A percentile compares a stretch with the other conserved stretches of the same genome.
phyloP scores from a whole-genome alignment of 2,113 vertebrate genomes.

The Rhineura floridana region DNA sequence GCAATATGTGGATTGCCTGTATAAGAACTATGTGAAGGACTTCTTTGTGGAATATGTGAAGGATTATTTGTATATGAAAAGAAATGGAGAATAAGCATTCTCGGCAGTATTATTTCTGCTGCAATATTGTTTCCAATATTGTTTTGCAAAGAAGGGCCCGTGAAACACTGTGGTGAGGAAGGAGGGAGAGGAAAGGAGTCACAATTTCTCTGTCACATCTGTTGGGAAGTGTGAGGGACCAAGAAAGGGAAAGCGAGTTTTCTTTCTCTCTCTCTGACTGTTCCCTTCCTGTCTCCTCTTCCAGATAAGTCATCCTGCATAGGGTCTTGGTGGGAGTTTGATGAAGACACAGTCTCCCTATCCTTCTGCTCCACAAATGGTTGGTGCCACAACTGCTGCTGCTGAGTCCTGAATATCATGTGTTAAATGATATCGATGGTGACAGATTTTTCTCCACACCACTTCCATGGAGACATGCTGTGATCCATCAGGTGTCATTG shows the following conservation, averaged over 20 bases:
- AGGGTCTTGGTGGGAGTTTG: not conserved
- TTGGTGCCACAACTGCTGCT: not conserved
- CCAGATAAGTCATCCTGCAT: not conserved
- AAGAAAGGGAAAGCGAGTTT: too few species aligned
- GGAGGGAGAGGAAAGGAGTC: too few species aligned
- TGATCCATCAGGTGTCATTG: not conserved
- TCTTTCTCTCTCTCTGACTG: too few species aligned
- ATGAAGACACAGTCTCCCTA: not conserved
- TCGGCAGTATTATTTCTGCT: too few species aligned
- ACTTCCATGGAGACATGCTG: not conserved
- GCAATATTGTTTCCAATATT: too few species aligned
- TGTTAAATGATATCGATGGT: not conserved
- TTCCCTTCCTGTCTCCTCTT: not conserved
- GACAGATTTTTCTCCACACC: not conserved
- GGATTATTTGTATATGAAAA: not conserved
- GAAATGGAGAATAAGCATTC: too few species aligned
- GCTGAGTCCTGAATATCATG: not conserved
- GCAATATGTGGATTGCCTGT: not conserved
- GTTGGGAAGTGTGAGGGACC: not conserved
- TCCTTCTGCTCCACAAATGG: not conserved
- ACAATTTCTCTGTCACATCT: not conserved
- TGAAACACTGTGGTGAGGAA: too few species aligned
- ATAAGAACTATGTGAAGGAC: not conserved
- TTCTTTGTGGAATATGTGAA: not conserved
- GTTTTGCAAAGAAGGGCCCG: too few species aligned